Base-by-base conservation (phyloP, 1,140 invertebrate species). In the Lycorma delicatula region DNA sequence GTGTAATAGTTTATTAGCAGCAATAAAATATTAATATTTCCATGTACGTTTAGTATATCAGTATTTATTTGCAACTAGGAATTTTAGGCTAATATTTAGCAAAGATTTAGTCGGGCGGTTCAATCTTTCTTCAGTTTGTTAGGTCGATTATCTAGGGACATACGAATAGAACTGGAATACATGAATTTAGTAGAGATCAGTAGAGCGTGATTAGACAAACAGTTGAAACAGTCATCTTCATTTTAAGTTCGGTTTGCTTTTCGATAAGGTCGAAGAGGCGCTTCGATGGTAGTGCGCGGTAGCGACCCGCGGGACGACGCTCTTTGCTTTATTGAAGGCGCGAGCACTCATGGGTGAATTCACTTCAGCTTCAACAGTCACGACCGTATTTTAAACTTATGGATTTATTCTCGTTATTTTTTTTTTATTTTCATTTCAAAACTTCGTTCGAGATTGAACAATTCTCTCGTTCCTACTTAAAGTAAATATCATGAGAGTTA, bases 361-460 rank as follows among this genome's bases (percentile, higher is more conserved):
- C 51, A 31, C 27, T 53, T 54, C 52, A 48, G 46, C 44, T 50
- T 49, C 51, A 54, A 54, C 49, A 59, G 56, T 26, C 29, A 47
- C 58, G 58, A 25, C 54, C 22, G 16, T 25, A 22, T 59, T 59
- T 54, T 51, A 38, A 59, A 59, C 58, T 59, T 59, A 54, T 59
- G 58, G 52, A 54, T 59, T 59, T 54, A 54, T 59, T 54, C 52
- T 18, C n/a, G 0, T 31, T 29, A 16, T 54, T 53, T 47, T 31
- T 53, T 18, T 54, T 38, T 28, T 36, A 44, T 26, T 23, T 22
- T 16, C 27, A 16, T 18, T 38, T 18, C n/a, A 46, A 22, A 54
- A 36, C 18, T 18, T 28, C 25, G n/a, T 16, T 28, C 31, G 20
- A 9, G 23, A 26, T 38, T 13, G 36, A 38, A 38, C 41, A 20